These are phyloP conservation scores for Thamnophis sirtalis DNA, from an alignment of 2,113 vertebrate species.

Conservation along the genomic window DNA sequence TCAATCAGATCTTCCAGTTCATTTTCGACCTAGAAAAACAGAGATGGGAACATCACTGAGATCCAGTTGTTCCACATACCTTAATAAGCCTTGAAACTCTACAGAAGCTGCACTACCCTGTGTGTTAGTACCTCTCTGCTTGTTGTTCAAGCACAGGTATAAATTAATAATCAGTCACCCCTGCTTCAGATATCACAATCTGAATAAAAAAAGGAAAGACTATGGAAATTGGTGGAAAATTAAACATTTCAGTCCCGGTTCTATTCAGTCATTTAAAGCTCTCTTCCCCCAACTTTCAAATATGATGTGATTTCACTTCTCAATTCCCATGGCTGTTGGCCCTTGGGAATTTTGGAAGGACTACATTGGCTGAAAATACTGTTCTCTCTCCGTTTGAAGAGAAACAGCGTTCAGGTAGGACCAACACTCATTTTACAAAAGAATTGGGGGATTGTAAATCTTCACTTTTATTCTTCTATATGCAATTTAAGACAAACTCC, in stretches of 20 bases:
- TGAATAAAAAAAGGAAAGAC: not conserved
- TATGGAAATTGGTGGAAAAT: not conserved
- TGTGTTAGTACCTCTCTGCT: not conserved
- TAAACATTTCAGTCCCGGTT: not conserved
- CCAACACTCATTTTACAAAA: not conserved
- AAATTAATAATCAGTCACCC: not conserved
- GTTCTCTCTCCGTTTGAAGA: no score
- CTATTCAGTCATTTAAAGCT: not conserved
- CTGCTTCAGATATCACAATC: not conserved
- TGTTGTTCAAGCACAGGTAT: not conserved
- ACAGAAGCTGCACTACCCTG: not conserved
- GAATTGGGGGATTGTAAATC: not conserved
- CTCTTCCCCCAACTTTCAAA: not conserved
- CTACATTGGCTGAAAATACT: not conserved
- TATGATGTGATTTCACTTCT: not conserved
- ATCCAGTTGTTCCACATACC: not conserved
- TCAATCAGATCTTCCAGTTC: slow-evolving; percentile 93
- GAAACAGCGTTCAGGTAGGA: no score
- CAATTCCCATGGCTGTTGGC: not conserved
- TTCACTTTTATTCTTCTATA: not conserved
- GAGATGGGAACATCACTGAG: not conserved
- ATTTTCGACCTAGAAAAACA: slow-evolving; percentile 82
- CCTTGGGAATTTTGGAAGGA: not conserved
- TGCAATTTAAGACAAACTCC: not conserved
- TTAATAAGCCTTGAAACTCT: not conserved